phyloP scores from a whole-genome alignment of 2,888 invertebrate species.

The Pycnomerus fuliginosus region DNA sequence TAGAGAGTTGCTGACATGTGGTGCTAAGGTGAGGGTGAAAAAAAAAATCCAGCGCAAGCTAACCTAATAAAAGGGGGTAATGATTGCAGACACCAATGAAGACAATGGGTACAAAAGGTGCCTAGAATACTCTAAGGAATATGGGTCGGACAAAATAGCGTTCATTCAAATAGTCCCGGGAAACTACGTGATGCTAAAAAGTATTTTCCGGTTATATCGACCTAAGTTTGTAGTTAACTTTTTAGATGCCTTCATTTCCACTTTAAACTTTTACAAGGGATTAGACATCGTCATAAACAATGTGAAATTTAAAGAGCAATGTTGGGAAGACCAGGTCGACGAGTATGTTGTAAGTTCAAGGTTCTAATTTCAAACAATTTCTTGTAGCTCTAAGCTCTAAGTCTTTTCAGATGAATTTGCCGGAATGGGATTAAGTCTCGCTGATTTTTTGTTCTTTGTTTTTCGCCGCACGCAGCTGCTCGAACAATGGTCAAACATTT shows the following conservation, averaged over 20 bases:
- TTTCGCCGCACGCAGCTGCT: no score
- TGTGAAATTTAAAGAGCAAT: conserved; percentile 48
- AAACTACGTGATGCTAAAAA: conserved; percentile 69
- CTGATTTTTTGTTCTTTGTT: no score
- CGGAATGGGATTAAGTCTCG: no score
- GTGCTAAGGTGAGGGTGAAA: conserved; percentile 39
- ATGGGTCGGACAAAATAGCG: conserved; percentile 65
- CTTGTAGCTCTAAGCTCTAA: no score
- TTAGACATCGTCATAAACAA: conserved; percentile 54
- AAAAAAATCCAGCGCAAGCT: neutral
- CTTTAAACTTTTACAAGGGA: conserved; percentile 38
- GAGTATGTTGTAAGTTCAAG: conserved; percentile 49
- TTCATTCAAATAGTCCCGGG: conserved; percentile 72
- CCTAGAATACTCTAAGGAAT: conserved; percentile 61
- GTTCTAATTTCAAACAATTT: no score
- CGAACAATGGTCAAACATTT: no score
- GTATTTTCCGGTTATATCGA: conserved; percentile 44
- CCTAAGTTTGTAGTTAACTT: conserved; percentile 1
- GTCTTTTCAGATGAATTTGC: no score
- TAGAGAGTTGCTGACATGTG: conserved; percentile 51
- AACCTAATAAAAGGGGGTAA: conserved; percentile 33
- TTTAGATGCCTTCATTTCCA: conserved; percentile 39
- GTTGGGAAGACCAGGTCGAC: conserved; percentile 45
- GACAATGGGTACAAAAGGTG: conserved; percentile 59
- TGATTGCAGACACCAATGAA: conserved; percentile 38